A percentile compares a stretch with the other conserved stretches of the same genome.
These are phyloP conservation scores for Gambusia yucatana DNA, from an alignment of 2,797 vertebrate species.

Conservation along the genomic window DNA sequence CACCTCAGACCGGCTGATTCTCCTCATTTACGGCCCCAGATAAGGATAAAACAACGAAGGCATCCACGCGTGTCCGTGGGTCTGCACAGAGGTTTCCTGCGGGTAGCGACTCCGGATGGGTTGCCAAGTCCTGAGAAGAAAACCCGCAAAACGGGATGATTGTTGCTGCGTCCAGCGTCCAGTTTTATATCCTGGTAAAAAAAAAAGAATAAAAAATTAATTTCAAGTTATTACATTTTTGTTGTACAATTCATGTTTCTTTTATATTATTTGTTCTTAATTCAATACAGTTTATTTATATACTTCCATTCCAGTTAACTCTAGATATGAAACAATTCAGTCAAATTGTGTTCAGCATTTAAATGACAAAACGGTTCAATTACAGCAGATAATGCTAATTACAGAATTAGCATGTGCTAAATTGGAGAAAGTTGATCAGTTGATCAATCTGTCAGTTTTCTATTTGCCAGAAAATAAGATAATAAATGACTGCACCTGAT, in stretches of 20 bases:
- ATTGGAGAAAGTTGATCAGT: too few relatives aligned
- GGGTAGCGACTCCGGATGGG: background rate
- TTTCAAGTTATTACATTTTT: too few relatives aligned
- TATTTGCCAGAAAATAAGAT: too few relatives aligned
- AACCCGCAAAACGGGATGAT: background rate
- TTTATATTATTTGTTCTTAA: background rate
- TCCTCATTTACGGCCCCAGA: background rate
- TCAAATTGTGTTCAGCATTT: background rate
- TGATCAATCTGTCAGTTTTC: too few relatives aligned
- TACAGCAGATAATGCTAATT: too few relatives aligned
- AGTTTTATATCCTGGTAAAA: background rate
- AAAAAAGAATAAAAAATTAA: background rate
- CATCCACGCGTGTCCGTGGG: background rate
- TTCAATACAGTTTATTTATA: background rate
- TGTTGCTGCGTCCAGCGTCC: too few relatives aligned
- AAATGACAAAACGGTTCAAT: too few relatives aligned
- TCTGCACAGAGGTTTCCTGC: background rate
- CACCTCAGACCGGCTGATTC: background rate
- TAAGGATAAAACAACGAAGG: background rate
- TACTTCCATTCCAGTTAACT: background rate
- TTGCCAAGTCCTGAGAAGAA: slow-evolving; percentile 4
- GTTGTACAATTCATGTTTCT: too few relatives aligned
- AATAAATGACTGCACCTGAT: too few relatives aligned
- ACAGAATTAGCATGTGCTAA: too few relatives aligned
- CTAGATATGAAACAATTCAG: background rate